Evolutionary conservation across 2,888 invertebrate genomes (phyloP).

Genomic region (Cosmopolites sordidus): DNA sequence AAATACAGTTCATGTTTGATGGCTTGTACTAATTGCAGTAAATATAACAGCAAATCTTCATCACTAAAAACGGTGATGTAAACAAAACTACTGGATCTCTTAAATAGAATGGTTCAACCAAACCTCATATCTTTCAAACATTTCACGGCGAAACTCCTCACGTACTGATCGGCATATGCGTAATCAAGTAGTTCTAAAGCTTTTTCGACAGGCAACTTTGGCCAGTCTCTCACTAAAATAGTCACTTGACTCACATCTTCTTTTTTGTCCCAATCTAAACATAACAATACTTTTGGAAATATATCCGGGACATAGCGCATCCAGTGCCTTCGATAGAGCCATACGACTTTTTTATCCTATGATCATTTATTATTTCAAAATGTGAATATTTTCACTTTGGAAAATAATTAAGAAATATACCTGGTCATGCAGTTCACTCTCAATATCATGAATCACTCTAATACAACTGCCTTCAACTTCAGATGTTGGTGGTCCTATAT

Average conservation of each 20-base stretch:
- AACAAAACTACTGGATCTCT: no score
- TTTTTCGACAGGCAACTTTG: slow-evolving; percentile 70
- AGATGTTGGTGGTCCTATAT: no score
- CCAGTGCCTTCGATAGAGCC: slow-evolving; percentile 69
- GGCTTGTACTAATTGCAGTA: slow-evolving; percentile 92
- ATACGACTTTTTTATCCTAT: slow-evolving; percentile 62
- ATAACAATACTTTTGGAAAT: slow-evolving; percentile 78
- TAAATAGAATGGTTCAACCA: no score
- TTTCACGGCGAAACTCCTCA: slow-evolving; percentile 79
- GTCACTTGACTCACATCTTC: slow-evolving; percentile 77
- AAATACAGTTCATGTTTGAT: slow-evolving; percentile 89
- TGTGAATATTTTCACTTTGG: no score
- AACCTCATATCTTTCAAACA: slow-evolving; percentile 33
- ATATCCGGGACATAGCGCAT: slow-evolving; percentile 68
- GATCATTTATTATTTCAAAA: no score
- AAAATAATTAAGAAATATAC: no score
- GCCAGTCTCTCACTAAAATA: slow-evolving; percentile 75
- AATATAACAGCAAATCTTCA: slow-evolving; percentile 84
- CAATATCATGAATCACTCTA: no score
- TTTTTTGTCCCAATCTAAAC: slow-evolving; percentile 89
- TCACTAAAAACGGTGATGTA: slow-evolving; percentile 66
- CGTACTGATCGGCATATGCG: slow-evolving; percentile 85
- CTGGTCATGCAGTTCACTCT: no score
- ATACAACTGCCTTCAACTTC: no score
- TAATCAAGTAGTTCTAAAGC: slow-evolving; percentile 89